Evolutionary conservation across 2,113 vertebrate species (phyloP).

Genomic region (Xiphophorus hellerii): DNA sequence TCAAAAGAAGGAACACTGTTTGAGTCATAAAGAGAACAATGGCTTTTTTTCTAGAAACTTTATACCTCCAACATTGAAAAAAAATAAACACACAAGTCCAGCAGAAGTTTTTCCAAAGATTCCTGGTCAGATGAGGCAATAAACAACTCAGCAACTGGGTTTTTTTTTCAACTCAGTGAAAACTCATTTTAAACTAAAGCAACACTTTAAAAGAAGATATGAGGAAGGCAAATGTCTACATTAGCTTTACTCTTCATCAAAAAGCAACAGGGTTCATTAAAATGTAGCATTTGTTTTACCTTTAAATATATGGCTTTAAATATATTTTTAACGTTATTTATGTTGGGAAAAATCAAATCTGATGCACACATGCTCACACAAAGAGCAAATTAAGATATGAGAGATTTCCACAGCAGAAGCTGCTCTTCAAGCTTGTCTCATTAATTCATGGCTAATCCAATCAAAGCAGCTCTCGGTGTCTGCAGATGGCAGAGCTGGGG

Average conservation of each 20-base stretch:
- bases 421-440: slow-evolving; percentile 76
- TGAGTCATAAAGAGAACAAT: slow-evolving; percentile 60
- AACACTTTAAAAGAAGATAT: slow-evolving; percentile 31
- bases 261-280: slow-evolving; percentile 38
- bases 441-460: slow-evolving; percentile 80
- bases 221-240: neutral
- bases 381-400: slow-evolving; percentile 72
- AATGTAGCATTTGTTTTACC: neutral
- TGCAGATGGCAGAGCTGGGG: slow-evolving; percentile 70
- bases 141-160: slow-evolving; percentile 24
- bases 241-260: neutral
- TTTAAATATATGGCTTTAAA: neutral
- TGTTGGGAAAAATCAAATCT: neutral
- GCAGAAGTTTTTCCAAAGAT: slow-evolving; percentile 56
- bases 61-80: slow-evolving; percentile 58
- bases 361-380: slow-evolving; percentile 49
- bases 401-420: slow-evolving; percentile 74
- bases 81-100: slow-evolving; percentile 54
- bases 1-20: slow-evolving; percentile 57
- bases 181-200: slow-evolving; percentile 12
- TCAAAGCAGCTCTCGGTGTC: slow-evolving; percentile 74
- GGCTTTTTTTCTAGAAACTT: slow-evolving; percentile 39
- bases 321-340: neutral
- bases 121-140: slow-evolving; percentile 16
- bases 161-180: slow-evolving; percentile 29